Percentiles rank a stretch among this genome's conserved stretches.
Conservation (phyloP, 2,797 vertebrate species). For the Siniperca undulata region DNA sequence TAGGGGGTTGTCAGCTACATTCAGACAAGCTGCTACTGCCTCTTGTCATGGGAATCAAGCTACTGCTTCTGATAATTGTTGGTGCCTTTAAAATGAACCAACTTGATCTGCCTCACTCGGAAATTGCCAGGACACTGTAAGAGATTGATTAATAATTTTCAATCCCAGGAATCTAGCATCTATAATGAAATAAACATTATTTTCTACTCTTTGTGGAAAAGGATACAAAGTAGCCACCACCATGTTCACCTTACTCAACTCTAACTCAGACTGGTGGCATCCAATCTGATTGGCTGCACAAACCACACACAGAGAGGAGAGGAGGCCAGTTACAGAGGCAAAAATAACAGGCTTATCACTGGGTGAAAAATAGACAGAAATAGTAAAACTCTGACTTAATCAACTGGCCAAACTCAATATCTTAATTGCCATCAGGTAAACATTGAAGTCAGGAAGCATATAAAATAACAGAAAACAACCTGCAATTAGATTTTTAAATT, state of each 20-base stretch:
- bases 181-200: conserved; percentile 11
- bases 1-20: conserved; percentile 19
- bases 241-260: conserved; percentile 28
- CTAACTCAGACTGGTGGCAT: conserved; percentile 16
- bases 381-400: conserved; percentile 33
- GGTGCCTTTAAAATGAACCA: conserved; percentile 25
- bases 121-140: conserved; percentile 2
- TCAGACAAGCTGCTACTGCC: conserved; percentile 22
- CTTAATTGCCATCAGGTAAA: conserved; percentile 18
- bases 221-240: conserved; percentile 15
- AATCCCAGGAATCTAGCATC: neutral
- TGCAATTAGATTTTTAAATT: conserved; percentile 13
- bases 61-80: conserved; percentile 38
- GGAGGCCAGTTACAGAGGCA: conserved; percentile 23
- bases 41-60: conserved; percentile 30
- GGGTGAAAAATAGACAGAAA: conserved; percentile 41
- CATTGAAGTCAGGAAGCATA: neutral
- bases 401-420: conserved; percentile 3
- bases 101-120: conserved; percentile 19
- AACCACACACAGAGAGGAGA: conserved; percentile 28
- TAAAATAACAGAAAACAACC: conserved; percentile 22
- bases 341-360: conserved; percentile 48
- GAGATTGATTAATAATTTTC: conserved; percentile 35
- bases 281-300: conserved; percentile 42
- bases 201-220: neutral